A percentile compares a stretch with the other conserved stretches of the same genome.
phyloP scores from a whole-genome alignment of 2,113 vertebrate species.

The Macrotus californicus region DNA sequence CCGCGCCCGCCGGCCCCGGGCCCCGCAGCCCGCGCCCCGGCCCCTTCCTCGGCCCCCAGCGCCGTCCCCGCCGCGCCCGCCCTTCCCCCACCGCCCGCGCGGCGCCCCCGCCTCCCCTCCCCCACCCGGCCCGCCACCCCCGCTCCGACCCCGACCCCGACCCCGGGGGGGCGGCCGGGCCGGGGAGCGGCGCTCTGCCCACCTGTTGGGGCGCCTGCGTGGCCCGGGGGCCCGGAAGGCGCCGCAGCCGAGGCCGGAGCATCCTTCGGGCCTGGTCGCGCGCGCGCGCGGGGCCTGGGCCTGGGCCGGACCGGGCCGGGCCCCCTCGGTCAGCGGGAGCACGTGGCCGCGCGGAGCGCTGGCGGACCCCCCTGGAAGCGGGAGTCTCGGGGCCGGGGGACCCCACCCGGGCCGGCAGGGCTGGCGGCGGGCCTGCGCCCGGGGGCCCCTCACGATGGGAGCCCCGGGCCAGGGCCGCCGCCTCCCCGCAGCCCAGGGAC shows the following conservation, averaged over 20 bases:
- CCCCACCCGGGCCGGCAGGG: not conserved
- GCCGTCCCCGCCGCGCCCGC: not conserved
- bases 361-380: not conserved
- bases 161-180: not conserved
- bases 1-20: not conserved
- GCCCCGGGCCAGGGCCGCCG: not conserved
- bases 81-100: too few species aligned
- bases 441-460: too few species aligned
- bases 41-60: not conserved
- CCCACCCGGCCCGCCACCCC: not conserved
- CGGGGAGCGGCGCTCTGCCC: not conserved
- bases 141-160: not conserved
- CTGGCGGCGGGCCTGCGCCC: not conserved
- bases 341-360: not conserved
- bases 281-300: not conserved
- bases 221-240: not conserved
- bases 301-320: not conserved
- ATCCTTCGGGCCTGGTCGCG: not conserved
- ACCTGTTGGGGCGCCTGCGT: slow-evolving; percentile 57
- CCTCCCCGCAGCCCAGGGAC: not conserved
- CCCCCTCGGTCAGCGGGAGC: not conserved
- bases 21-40: not conserved
- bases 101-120: too few species aligned
- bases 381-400: not conserved
- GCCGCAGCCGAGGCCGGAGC: not conserved